Conservation (phyloP, 2,113 vertebrate genomes). For the Grammomys dolichurus region DNA sequence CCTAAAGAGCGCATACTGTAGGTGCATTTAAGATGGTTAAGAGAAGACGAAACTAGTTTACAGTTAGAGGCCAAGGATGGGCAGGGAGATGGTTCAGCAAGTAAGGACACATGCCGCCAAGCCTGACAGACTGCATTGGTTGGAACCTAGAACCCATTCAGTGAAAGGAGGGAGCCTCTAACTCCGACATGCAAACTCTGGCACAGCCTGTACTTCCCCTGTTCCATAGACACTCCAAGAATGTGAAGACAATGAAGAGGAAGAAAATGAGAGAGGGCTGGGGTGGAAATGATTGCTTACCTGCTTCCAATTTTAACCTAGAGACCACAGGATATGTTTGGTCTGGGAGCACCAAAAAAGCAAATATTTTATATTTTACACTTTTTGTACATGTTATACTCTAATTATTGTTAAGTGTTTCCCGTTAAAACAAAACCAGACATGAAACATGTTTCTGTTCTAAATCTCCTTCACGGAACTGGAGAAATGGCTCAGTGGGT, state of each 20-base stretch:
- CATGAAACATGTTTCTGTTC: not conserved
- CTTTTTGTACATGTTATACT: not conserved
- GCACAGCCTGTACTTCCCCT: no score
- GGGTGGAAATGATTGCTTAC: not conserved
- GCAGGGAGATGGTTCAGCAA: not conserved
- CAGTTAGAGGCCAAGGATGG: not conserved
- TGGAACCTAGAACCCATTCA: not conserved
- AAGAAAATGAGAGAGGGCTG: no score
- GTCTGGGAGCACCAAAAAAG: not conserved
- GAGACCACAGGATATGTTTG: not conserved
- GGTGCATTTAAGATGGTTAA: no score
- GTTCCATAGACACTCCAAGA: no score
- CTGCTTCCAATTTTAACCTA: not conserved
- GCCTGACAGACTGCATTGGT: not conserved
- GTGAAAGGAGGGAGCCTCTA: not conserved
- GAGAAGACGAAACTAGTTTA: not conserved
- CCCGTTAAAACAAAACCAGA: not conserved
- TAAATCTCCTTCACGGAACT: not conserved
- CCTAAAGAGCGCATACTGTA: not conserved
- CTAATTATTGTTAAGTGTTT: not conserved
- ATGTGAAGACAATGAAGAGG: not conserved
- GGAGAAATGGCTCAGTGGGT: not conserved
- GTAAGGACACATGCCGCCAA: not conserved
- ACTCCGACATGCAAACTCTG: not conserved
- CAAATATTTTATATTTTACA: not conserved